Base-by-base conservation (phyloP, 2,113 vertebrate species). In the Misgurnus anguillicaudatus region DNA sequence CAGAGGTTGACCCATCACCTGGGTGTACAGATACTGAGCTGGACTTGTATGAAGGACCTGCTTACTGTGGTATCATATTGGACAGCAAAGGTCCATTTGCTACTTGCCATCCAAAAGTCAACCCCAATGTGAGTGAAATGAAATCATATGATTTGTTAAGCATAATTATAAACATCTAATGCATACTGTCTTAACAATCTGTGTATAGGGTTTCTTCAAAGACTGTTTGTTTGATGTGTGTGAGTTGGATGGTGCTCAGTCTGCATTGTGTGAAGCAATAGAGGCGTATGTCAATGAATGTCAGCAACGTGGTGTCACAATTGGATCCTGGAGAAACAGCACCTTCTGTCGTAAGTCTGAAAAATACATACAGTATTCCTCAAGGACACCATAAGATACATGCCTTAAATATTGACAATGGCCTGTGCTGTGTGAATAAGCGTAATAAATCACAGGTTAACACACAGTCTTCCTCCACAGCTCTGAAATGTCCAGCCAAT, bases 201-300 rank as follows among this genome's bases (percentile, higher is more conserved):
- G 60, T 84, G 24, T 76, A 69, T 42, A 93, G 91, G 83, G 78
- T 74, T 92, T 91, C 89, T 93, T 90, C 84, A 83, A 71, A 83
- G 90, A 90, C 84, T 90, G 92, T 69, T 3, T 93, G 48, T 94
- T 90, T 87, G 93, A 94, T 75, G 60, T 93, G 77, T 94, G 93
- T 83, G 91, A 87, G 65, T 84, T 92, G 87, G 89, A 86, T 2
- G 92, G 93, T 66, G 86, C 84, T 67, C 77, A 64, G 14, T 85
- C 86, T 14, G 82, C 89, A 31, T 83, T 93, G 62, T 94, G 93
- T 67, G 91, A 92, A 78, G 90, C 91, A 36, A 88, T 94, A 4
- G 93, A 92, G 82, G 88, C 91, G n/a, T 93, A 93, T 0, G 89
- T 89, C 31, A 92, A 91, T 16, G 90, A 91, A 72, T 94, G 94